These are phyloP conservation scores for Sarcoramphus papa DNA, from an alignment of 2,797 vertebrate species.

Conservation along the genomic window DNA sequence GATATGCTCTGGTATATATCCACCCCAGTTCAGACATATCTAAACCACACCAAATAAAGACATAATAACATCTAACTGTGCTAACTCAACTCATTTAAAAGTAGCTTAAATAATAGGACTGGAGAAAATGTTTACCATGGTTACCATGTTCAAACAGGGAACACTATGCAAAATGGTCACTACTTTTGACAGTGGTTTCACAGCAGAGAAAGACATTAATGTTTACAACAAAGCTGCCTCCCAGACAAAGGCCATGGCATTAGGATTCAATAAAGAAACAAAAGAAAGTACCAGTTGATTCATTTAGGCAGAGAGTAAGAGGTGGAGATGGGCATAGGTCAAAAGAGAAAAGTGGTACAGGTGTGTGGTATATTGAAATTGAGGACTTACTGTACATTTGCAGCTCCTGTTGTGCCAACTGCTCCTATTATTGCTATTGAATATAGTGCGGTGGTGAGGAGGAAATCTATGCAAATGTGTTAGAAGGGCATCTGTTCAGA, in stretches of 20 bases:
- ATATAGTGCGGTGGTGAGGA: background rate
- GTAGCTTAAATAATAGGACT: background rate
- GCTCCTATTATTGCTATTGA: background rate
- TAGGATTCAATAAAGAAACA: background rate
- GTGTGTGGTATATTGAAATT: background rate
- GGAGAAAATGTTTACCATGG: background rate
- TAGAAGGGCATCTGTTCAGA: background rate
- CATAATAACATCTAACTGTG: background rate
- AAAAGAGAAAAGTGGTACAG: background rate
- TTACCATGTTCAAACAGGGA: background rate
- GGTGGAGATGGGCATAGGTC: background rate
- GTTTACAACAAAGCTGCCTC: background rate
- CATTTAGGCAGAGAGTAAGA: background rate
- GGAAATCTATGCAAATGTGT: background rate
- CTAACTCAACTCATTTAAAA: background rate
- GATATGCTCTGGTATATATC: background rate
- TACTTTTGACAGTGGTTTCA: background rate
- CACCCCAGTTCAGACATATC: background rate
- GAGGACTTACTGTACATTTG: background rate
- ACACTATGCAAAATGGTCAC: background rate
- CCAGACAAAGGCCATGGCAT: background rate
- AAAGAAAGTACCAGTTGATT: accelerated
- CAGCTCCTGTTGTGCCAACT: background rate
- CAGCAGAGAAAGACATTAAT: background rate
- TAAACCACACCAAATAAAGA: background rate